Conservation (phyloP, 2,888 invertebrate species). For the Oligia fasciuncula region DNA sequence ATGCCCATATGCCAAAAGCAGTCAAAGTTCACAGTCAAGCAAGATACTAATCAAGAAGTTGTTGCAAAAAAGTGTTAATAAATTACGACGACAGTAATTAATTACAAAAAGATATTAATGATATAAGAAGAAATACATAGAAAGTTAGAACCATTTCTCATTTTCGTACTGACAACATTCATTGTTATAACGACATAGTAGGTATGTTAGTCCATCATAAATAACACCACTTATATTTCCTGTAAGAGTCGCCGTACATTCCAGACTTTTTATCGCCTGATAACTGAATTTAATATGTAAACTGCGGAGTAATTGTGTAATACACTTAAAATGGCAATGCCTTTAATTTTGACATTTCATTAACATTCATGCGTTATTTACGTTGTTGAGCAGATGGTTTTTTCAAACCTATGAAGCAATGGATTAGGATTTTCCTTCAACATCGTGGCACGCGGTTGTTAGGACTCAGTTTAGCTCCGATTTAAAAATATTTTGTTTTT, state of each 20-base stretch:
- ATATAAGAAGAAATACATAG: constrained; percentile 9
- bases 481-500: background rate
- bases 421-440: background rate
- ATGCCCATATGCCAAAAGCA: background rate
- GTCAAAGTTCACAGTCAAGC: background rate
- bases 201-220: constrained; percentile 42
- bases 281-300: background rate
- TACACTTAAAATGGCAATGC: background rate
- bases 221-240: constrained; percentile 30
- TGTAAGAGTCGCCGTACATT: constrained; percentile 16
- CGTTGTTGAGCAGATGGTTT: background rate
- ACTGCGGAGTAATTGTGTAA: background rate
- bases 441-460: background rate
- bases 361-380: background rate
- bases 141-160: constrained; percentile 39
- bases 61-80: constrained; percentile 10
- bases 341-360: background rate
- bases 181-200: constrained; percentile 26
- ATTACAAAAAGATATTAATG: constrained; percentile 21
- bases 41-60: background rate
- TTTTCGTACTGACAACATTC: constrained; percentile 50
- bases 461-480: background rate
- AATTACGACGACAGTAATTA: constrained; percentile 10
- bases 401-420: background rate
- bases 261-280: background rate